Base-by-base conservation (phyloP, 2,888 invertebrate species). In the Coelinius sp. region DNA sequence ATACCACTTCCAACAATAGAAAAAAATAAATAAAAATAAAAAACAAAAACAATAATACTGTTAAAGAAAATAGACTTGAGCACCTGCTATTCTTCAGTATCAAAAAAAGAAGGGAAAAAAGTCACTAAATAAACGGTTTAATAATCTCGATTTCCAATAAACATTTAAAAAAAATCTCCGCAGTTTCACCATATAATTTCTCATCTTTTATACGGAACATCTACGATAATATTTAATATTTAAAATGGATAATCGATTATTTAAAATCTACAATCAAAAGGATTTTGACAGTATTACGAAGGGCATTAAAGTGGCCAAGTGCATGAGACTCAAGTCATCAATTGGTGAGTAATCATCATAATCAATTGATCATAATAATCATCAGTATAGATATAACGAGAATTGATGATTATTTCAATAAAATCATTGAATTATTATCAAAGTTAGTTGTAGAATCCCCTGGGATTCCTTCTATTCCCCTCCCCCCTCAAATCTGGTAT, bases 221-320 rank as follows among this genome's bases (percentile, higher is more conserved):
- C 8, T 14, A 20, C 1, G 68, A n/a, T n/a, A n/a, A n/a, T n/a
- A n/a, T n/a, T n/a, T n/a, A n/a, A 52, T 64, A 2, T 52, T 49
- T 14, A 77, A 71, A 65, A 84, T 84, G 85, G 78, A 84, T 75
- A 81, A 83, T 79, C 82, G 88, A 80, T 87, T 84, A 31, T 87
- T 90, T 17, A 90, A 89, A 83, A 88, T 91, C 67, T 90, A 89
- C 77, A 90, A 91, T 78, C 83, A 88, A 72, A 89, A 90, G 70
- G 88, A 89, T 44, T 91, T 90, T 79, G 88, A 88, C 69, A 89
- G 88, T 76, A 85, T 91, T 35, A 84, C 90, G 6, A 88, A 88
- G 74, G 91, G 91, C 52, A 86, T 91, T 52, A 89, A 89, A 84
- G 90, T 91, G 62, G 90, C 92, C 71, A 89, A 91, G 78, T 91